Evolutionary conservation across 2,797 vertebrate species (phyloP).

Genomic region (Betta splendens): DNA sequence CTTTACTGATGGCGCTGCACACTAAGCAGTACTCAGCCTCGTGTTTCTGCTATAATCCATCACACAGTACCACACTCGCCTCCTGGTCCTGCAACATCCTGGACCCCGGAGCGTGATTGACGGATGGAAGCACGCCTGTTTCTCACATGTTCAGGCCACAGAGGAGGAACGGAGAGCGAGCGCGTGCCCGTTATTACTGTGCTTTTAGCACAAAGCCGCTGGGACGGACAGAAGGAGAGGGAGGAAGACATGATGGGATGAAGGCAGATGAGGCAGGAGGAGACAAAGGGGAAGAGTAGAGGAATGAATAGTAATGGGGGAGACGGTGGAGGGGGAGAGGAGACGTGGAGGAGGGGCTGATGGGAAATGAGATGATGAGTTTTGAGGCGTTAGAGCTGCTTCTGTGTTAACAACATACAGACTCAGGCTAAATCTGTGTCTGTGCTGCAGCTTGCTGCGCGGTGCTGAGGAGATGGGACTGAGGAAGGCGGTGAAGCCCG

Average conservation of each 20-base stretch:
- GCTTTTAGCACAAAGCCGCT: slow-evolving; percentile 57
- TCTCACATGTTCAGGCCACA: slow-evolving; percentile 24
- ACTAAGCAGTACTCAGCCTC: slow-evolving; percentile 50
- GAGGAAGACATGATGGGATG: slow-evolving; percentile 48
- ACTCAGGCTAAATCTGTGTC: no score
- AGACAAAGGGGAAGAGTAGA: slow-evolving; percentile 22
- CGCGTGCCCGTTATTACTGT: slow-evolving; percentile 60
- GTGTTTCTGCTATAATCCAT: slow-evolving; percentile 58
- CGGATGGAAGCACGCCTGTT: slow-evolving; percentile 42
- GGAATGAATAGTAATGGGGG: slow-evolving; percentile 23
- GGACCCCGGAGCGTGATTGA: slow-evolving; percentile 63
- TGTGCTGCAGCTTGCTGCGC: slow-evolving; percentile 86
- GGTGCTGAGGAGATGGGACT: slow-evolving; percentile 94
- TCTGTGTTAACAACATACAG: no score
- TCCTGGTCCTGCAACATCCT: slow-evolving; percentile 23
- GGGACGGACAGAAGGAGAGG: slow-evolving; percentile 57
- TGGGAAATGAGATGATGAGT: slow-evolving; percentile 48
- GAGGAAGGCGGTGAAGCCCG: slow-evolving; percentile 90
- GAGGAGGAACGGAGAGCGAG: slow-evolving; percentile 34
- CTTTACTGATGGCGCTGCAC: slow-evolving; percentile 35
- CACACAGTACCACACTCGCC: slow-evolving; percentile 11
- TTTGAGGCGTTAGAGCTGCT: slow-evolving; percentile 33
- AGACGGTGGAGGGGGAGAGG: slow-evolving; percentile 2
- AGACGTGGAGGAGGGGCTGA: slow-evolving; percentile 29
- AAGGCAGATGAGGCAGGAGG: not conserved